phyloP scores from a whole-genome alignment of 2,113 vertebrate genomes.

The Jacana jacana region DNA sequence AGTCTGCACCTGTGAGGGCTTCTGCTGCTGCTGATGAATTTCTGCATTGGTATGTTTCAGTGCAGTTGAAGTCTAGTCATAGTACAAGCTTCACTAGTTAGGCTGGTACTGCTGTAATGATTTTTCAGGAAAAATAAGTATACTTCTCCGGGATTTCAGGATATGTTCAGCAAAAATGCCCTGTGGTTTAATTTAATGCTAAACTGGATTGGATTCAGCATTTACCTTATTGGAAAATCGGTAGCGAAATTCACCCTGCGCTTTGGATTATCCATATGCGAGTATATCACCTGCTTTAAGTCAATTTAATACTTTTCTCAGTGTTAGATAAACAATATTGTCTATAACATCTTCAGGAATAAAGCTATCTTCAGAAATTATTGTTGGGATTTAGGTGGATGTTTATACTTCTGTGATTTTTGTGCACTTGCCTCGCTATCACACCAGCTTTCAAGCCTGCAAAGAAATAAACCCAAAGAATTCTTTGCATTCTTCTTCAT shows the following conservation, averaged over 20 bases:
- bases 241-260: not conserved
- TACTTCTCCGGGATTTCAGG: not conserved
- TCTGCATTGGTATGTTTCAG: not conserved
- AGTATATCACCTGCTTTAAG: not conserved
- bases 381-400: not conserved
- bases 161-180: not conserved
- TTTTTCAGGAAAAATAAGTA: not conserved
- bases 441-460: not conserved
- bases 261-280: not conserved
- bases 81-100: not conserved
- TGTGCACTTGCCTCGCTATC: not conserved
- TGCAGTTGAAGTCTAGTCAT: not conserved
- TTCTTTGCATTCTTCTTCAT: not conserved
- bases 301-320: not conserved
- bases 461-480: not conserved
- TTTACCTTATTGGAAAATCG: not conserved
- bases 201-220: not conserved
- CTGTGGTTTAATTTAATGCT: not conserved
- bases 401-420: not conserved
- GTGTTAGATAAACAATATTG: not conserved
- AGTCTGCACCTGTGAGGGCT: too few species aligned
- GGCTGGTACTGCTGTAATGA: not conserved
- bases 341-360: not conserved
- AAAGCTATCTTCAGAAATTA: not conserved
- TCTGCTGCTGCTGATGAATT: too few species aligned